These are phyloP conservation scores for Protonemura montana DNA, from an alignment of 2,888 invertebrate genomes.

Conservation along the genomic window DNA sequence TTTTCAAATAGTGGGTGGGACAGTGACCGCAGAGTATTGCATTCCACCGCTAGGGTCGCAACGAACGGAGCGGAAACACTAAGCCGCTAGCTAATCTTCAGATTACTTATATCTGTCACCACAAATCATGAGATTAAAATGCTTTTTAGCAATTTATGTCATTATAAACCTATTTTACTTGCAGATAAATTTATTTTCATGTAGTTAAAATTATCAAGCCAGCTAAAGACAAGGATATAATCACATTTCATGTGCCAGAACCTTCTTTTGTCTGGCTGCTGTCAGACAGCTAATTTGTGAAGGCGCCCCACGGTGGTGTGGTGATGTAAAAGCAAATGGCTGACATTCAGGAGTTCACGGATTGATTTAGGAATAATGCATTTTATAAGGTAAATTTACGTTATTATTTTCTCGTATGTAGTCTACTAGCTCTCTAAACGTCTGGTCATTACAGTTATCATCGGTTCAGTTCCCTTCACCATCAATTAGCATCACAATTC, in stretches of 20 bases:
- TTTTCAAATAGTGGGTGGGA: not conserved
- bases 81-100: conserved; percentile 32
- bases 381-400: conserved; percentile 32
- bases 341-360: conserved; percentile 21
- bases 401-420: not conserved
- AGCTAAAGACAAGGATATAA: not conserved
- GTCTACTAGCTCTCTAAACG: not conserved
- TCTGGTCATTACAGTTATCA: not conserved
- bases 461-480: not conserved
- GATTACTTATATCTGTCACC: conserved; percentile 1
- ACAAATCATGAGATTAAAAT: not conserved
- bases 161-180: not conserved
- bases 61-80: conserved; percentile 32
- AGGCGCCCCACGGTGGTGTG: conserved; percentile 12
- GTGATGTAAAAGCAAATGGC: conserved; percentile 37
- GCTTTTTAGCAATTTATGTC: not conserved
- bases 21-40: not conserved
- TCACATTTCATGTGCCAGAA: not conserved
- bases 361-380: conserved; percentile 38
- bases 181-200: not conserved
- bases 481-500: not conserved
- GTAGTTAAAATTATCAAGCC: not conserved
- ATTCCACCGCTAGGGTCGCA: not conserved
- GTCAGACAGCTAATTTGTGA: not conserved
- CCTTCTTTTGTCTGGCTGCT: conserved; percentile 1